These are phyloP conservation scores for Choristoneura rosaceana DNA, from an alignment of 2,888 invertebrate species.

Conservation along the genomic window DNA sequence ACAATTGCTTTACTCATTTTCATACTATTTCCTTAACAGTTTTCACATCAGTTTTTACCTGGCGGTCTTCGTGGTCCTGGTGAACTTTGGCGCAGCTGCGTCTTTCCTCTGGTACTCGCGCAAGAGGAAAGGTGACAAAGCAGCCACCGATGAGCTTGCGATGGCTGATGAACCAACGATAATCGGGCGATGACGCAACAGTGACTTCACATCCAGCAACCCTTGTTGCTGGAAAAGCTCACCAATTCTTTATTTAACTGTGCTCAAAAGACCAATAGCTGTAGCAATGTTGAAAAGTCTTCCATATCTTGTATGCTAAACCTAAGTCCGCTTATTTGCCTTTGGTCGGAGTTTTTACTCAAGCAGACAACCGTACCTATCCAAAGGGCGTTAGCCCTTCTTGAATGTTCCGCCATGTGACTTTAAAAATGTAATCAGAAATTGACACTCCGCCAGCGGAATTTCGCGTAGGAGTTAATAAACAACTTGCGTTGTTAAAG, in stretches of 20 bases:
- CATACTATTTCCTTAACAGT: slow-evolving; percentile 55
- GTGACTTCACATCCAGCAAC: slow-evolving; percentile 53
- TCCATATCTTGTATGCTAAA: slow-evolving; percentile 65
- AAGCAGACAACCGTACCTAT: slow-evolving; percentile 12
- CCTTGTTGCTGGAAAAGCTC: slow-evolving; percentile 62
- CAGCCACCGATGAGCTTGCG: slow-evolving; percentile 92
- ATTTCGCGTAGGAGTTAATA: slow-evolving; percentile 22
- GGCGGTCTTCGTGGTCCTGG: slow-evolving; percentile 91
- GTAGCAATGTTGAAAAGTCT: slow-evolving; percentile 70
- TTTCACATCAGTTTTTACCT: slow-evolving; percentile 91
- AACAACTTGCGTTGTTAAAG: slow-evolving; percentile 13
- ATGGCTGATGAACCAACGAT: slow-evolving; percentile 95
- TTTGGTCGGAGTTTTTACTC: slow-evolving; percentile 42
- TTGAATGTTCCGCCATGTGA: slow-evolving; percentile 51
- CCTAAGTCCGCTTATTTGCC: slow-evolving; percentile 43
- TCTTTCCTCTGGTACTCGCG: slow-evolving; percentile 93
- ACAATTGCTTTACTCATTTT: too few relatives aligned
- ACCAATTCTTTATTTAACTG: slow-evolving; percentile 76
- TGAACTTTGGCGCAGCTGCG: slow-evolving; percentile 88
- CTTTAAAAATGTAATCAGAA: slow-evolving; percentile 19
- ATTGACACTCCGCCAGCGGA: slow-evolving; percentile 39
- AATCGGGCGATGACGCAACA: slow-evolving; percentile 87
- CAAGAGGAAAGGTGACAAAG: slow-evolving; percentile 93
- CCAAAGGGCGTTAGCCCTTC: slow-evolving; percentile 51
- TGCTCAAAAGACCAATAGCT: slow-evolving; percentile 83